A percentile compares a stretch with the other conserved stretches of the same genome.
Conservation (phyloP, 2,113 vertebrate genomes). For the Misgurnus anguillicaudatus region DNA sequence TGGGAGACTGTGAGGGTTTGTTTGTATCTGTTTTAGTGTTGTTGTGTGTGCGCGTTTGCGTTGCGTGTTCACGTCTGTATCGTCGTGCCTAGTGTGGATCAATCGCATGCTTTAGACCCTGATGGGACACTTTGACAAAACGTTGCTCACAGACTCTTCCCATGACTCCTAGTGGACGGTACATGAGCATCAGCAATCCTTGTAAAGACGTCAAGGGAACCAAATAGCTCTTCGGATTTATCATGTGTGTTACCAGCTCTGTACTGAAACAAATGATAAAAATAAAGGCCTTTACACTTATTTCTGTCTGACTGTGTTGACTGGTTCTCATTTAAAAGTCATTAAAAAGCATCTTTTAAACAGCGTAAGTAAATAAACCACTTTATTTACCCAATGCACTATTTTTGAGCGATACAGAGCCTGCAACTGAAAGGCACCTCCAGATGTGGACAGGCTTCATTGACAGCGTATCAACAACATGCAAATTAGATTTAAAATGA, state of each 20-base stretch:
- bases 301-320: constrained; percentile 31
- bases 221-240: constrained; percentile 81
- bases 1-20: constrained; percentile 66
- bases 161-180: constrained; percentile 69
- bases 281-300: constrained; percentile 80
- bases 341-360: no score
- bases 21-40: constrained; percentile 75
- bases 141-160: constrained; percentile 76
- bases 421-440: no score
- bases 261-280: constrained; percentile 75
- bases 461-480: no score
- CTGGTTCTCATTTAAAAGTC: no score
- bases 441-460: no score
- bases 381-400: no score
- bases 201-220: constrained; percentile 78
- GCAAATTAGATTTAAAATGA: no score
- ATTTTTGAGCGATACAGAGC: no score
- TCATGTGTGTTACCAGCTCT: constrained; percentile 81
- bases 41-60: constrained; percentile 64
- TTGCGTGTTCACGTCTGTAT: constrained; percentile 78
- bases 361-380: no score
- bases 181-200: constrained; percentile 75
- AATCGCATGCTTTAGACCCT: constrained; percentile 83
- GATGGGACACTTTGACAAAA: constrained; percentile 73
- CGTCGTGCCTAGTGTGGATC: constrained; percentile 80